Conservation (phyloP, 2,797 vertebrate genomes). For the Kryptopterus vitreolus region DNA sequence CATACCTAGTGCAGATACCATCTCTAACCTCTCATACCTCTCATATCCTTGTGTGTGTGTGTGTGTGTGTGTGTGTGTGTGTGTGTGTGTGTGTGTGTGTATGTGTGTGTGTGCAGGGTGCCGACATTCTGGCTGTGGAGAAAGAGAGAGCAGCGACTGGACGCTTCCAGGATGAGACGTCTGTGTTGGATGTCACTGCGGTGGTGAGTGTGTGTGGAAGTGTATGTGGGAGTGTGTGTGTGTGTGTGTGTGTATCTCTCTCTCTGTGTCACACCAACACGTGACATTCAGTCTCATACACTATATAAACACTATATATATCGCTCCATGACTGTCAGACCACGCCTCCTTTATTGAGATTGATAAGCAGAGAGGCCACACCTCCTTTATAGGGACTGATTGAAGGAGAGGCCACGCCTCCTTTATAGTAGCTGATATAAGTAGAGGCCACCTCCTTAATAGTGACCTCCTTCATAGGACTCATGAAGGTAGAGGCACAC, state of each 20-base stretch:
- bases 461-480: too few species aligned
- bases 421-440: too few species aligned
- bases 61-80: slow-evolving; percentile 5
- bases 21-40: neutral
- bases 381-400: too few species aligned
- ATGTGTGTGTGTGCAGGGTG: slow-evolving; percentile 43
- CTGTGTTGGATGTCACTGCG: slow-evolving; percentile 39
- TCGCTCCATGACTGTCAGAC: neutral
- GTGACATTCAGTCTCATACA: slow-evolving; percentile 2
- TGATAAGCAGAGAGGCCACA: neutral
- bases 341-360: neutral
- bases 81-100: slow-evolving; percentile 30
- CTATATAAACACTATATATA: neutral
- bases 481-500: too few species aligned
- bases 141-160: slow-evolving; percentile 51
- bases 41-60: neutral
- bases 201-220: slow-evolving; percentile 44
- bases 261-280: slow-evolving; percentile 11
- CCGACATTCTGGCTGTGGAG: slow-evolving; percentile 54
- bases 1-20: neutral
- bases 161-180: slow-evolving; percentile 52
- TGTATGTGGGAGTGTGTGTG: slow-evolving; percentile 28
- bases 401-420: neutral
- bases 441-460: too few species aligned
- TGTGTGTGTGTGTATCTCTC: slow-evolving; percentile 23